Evolutionary conservation across 2,113 vertebrate species (phyloP).

Genomic region (Ciconia boyciana): DNA sequence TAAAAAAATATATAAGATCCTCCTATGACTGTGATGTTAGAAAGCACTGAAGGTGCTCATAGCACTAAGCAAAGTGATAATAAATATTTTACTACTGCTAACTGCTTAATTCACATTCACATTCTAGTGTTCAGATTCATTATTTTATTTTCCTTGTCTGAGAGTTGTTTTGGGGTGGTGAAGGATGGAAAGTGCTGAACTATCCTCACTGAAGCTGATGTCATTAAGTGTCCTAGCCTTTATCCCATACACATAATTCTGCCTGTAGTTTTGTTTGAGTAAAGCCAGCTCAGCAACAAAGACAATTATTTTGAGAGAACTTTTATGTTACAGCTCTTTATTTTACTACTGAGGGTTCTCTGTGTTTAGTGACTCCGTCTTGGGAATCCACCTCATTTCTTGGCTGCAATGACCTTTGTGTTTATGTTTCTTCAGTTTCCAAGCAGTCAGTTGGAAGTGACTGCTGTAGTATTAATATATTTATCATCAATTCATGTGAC

Average conservation of each 20-base stretch:
- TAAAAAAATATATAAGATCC: not conserved
- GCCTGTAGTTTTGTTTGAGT: not conserved
- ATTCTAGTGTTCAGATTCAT: not conserved
- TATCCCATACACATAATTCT: not conserved
- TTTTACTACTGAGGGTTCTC: conserved; percentile 15
- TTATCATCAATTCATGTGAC: not conserved
- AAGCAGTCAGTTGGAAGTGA: not conserved
- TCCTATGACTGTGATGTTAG: not conserved
- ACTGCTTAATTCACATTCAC: not conserved
- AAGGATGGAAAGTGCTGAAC: not conserved
- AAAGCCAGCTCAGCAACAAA: conserved; percentile 30
- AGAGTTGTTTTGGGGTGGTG: not conserved
- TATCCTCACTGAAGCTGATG: not conserved
- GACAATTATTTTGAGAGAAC: conserved; percentile 28
- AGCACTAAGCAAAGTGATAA: not conserved
- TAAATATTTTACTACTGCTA: not conserved
- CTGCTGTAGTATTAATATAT: not conserved
- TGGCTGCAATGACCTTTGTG: not conserved
- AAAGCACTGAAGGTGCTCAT: not conserved
- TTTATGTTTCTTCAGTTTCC: conserved; percentile 12
- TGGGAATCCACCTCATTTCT: conserved; percentile 18
- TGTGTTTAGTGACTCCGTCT: not conserved
- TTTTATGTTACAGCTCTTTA: conserved; percentile 12
- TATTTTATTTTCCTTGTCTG: not conserved
- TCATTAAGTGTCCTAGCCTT: not conserved